Percentiles rank a stretch among this genome's conserved stretches.
These are phyloP conservation scores for Aporophyla lueneburgensis DNA, from an alignment of 2,888 invertebrate genomes.

Conservation along the genomic window DNA sequence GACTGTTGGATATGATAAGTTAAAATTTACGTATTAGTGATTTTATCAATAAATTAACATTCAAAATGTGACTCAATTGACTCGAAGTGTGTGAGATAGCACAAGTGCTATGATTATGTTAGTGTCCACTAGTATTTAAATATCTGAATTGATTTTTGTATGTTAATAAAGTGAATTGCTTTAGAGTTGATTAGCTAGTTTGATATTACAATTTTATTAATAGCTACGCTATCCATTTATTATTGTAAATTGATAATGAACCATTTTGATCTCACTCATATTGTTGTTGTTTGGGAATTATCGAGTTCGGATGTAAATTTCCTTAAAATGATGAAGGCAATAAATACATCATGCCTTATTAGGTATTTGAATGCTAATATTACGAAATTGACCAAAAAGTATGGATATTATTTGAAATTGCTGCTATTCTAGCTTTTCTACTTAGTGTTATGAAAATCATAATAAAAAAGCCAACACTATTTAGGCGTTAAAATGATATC, in stretches of 20 bases:
- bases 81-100: conserved; percentile 66
- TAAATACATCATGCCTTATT: conserved; percentile 83
- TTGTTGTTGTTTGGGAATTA: conserved; percentile 78
- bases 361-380: conserved; percentile 77
- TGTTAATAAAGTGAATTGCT: conserved; percentile 70
- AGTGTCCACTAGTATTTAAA: conserved; percentile 67
- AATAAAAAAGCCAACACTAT: conserved; percentile 74
- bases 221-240: conserved; percentile 71
- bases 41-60: conserved; percentile 59
- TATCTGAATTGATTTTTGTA: conserved; percentile 69
- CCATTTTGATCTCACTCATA: conserved; percentile 85
- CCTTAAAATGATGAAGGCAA: conserved; percentile 78
- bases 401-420: conserved; percentile 77
- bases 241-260: conserved; percentile 76
- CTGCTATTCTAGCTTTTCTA: conserved; percentile 83
- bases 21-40: conserved; percentile 53
- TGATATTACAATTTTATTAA: conserved; percentile 65
- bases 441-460: conserved; percentile 77
- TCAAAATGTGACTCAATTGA: conserved; percentile 67
- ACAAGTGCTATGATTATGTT: conserved; percentile 71
- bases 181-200: conserved; percentile 69
- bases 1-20: conserved; percentile 53
- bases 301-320: conserved; percentile 75
- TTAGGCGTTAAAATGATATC: conserved; percentile 70
- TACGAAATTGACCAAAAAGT: conserved; percentile 84